A percentile compares a stretch with the other conserved stretches of the same genome.
These are phyloP conservation scores for Crossaster papposus DNA, from an alignment of 53 echinoderm and acorn worm species.

Conservation along the genomic window DNA sequence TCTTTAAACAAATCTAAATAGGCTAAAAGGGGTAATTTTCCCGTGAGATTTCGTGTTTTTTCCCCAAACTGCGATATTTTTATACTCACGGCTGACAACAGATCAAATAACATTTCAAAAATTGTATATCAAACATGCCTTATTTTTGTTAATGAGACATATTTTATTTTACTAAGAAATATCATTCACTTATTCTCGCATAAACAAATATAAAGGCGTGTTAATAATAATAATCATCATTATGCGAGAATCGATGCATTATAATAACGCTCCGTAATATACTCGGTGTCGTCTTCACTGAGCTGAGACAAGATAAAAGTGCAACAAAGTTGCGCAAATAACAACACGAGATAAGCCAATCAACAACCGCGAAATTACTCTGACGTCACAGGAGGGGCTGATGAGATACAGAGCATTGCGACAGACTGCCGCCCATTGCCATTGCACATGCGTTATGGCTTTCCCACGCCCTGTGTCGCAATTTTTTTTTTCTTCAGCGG, in stretches of 20 bases:
- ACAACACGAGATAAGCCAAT: conserved; percentile 59
- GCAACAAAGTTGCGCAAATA: conserved; percentile 35
- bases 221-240: background rate
- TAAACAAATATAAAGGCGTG: background rate
- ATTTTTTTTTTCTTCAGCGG: conserved; percentile 31
- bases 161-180: no score
- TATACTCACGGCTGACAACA: no score
- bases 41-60: no score
- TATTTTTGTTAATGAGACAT: background rate
- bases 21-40: no score
- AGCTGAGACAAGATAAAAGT: conserved; percentile 26
- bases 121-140: no score
- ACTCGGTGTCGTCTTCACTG: background rate
- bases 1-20: background rate
- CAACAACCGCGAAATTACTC: conserved; percentile 64
- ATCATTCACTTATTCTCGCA: no score
- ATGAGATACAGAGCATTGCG: background rate
- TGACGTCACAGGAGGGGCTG: conserved; percentile 47
- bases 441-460: conserved; percentile 58
- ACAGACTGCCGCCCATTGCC: conserved; percentile 22
- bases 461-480: conserved; percentile 66
- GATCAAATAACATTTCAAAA: no score
- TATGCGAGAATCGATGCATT: background rate
- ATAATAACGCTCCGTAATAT: background rate
- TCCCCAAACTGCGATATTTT: no score